Conservation (phyloP, 2,797 vertebrate genomes). For the Malacoctenus gilli region DNA sequence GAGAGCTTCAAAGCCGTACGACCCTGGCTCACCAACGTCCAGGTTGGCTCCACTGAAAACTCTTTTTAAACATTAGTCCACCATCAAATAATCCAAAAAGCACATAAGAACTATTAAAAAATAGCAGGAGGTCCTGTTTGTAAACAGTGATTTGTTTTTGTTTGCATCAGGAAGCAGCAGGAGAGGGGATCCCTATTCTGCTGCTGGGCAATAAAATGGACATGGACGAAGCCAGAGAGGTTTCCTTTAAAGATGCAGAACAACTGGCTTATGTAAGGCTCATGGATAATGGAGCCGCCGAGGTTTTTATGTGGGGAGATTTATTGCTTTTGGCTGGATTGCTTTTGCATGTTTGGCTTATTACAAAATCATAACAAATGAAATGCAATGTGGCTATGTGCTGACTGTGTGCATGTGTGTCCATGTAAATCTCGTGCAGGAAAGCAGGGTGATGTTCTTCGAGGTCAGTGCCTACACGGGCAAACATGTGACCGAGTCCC, state of each 20-base stretch:
- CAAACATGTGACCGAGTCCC: conserved; percentile 82
- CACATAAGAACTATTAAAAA: no score
- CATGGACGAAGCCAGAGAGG: conserved; percentile 84
- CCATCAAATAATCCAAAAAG: no score
- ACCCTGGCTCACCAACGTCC: conserved; percentile 88
- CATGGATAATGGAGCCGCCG: accelerated
- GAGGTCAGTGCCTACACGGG: conserved; percentile 91
- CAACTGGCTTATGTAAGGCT: conserved; percentile 85
- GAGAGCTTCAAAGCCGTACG: conserved; percentile 86
- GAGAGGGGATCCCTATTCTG: conserved; percentile 85
- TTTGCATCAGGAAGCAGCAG: conserved; percentile 83
- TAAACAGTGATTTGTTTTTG: no score
- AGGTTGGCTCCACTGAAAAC: no score
- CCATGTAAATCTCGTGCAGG: conserved; percentile 68
- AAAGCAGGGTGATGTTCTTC: conserved; percentile 87
- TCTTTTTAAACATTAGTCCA: no score
- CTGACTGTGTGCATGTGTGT: not conserved
- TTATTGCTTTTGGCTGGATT: not conserved
- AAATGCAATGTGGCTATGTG: no score
- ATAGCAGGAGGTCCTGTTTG: no score
- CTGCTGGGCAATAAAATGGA: conserved; percentile 93
- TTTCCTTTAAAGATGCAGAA: conserved; percentile 85
- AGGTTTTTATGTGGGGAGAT: no score
- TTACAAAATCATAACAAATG: no score
- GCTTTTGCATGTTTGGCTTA: no score